phyloP scores from a whole-genome alignment of 2,113 vertebrate genomes.

The Hipposideros armiger region DNA sequence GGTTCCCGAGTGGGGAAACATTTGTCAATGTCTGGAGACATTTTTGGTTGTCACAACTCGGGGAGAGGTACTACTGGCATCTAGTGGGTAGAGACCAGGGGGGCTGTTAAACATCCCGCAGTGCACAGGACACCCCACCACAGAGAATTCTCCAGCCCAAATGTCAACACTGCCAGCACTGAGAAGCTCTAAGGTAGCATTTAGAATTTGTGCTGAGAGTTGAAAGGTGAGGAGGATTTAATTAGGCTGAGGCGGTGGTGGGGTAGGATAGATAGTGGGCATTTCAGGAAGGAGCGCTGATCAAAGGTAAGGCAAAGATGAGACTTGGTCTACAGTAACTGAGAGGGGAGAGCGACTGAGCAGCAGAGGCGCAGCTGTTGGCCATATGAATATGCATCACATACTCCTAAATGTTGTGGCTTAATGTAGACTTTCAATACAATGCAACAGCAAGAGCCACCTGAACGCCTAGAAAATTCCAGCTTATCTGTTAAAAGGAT shows the following conservation, averaged over 20 bases:
- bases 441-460: background rate
- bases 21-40: background rate
- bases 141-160: background rate
- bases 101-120: no score
- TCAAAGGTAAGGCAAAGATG: background rate
- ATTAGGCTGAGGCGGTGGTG: background rate
- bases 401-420: background rate
- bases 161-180: background rate
- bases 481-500: background rate
- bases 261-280: no score
- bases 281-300: background rate
- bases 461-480: background rate
- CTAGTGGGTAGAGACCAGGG: background rate
- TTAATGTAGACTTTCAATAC: conserved; percentile 50
- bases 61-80: background rate
- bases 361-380: background rate
- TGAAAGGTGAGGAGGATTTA: background rate
- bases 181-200: background rate
- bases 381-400: background rate
- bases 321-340: background rate
- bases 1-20: background rate
- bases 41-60: background rate
- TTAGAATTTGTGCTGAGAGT: background rate
- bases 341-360: background rate
- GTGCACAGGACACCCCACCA: background rate